Conservation (phyloP, 2,888 invertebrate species). For the Pandemis cinnamomeana region DNA sequence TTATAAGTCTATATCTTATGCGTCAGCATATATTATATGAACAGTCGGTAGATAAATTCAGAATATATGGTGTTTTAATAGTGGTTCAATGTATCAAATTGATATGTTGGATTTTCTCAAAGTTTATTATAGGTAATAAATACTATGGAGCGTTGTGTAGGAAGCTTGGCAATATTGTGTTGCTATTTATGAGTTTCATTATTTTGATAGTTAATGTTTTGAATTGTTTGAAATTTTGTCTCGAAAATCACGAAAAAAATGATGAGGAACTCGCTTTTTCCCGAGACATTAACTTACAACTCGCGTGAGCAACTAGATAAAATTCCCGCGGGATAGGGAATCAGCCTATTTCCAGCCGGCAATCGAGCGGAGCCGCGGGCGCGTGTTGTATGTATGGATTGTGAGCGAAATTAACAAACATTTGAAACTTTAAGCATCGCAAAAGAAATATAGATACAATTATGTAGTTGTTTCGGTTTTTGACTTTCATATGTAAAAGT, state of each 20-base stretch:
- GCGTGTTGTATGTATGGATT: neutral
- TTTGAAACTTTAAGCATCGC: neutral
- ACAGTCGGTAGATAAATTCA: conserved; percentile 25
- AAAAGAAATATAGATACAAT: neutral
- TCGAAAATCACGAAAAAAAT: neutral
- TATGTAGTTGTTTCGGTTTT: neutral
- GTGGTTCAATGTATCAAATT: conserved; percentile 33
- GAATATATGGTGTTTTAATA: conserved; percentile 30
- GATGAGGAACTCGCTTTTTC: no score
- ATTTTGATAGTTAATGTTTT: neutral
- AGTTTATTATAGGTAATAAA: conserved; percentile 22
- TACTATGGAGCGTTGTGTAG: conserved; percentile 1
- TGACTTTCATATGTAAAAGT: neutral
- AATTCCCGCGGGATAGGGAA: no score
- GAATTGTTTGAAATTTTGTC: neutral
- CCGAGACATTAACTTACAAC: no score
- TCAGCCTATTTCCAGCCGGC: neutral
- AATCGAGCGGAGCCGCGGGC: neutral
- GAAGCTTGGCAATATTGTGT: neutral
- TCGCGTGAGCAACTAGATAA: no score
- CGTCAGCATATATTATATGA: conserved; percentile 30
- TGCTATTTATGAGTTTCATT: neutral
- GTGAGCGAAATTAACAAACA: neutral
- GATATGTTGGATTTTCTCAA: conserved; percentile 32
- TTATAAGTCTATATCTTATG: conserved; percentile 18